Evolutionary conservation across 2,797 vertebrate species (phyloP).

Genomic region (Limnodromus scolopaceus): DNA sequence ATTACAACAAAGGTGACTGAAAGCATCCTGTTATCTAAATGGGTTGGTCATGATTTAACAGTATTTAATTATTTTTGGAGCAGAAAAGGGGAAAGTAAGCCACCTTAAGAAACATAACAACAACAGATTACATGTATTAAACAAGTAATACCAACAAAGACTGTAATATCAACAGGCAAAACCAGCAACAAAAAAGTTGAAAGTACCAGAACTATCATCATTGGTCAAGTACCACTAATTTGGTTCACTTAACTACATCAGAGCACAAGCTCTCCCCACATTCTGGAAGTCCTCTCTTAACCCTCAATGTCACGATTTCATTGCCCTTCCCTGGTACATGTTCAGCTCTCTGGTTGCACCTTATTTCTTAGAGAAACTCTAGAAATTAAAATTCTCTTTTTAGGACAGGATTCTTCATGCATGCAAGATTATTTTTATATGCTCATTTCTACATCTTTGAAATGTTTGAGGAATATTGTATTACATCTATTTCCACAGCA

Average conservation of each 20-base stretch:
- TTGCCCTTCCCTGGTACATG: not conserved
- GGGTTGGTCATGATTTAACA: not conserved
- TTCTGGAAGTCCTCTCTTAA: not conserved
- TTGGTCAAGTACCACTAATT: not conserved
- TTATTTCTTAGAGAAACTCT: not conserved
- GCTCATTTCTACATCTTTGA: not conserved
- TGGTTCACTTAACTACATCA: not conserved
- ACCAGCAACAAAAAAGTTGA: not conserved
- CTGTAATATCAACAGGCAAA: not conserved
- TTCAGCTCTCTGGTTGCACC: not conserved
- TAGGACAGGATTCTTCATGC: not conserved
- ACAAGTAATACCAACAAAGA: not conserved
- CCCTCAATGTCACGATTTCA: not conserved
- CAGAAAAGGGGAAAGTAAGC: not conserved
- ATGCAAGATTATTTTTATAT: not conserved
- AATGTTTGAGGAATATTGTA: not conserved
- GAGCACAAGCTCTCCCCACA: not conserved
- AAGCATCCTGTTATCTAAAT: not conserved
- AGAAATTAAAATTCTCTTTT: not conserved
- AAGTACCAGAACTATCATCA: not conserved
- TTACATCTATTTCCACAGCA: not conserved
- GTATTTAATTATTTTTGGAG: not conserved
- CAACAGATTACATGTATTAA: not conserved
- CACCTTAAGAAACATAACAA: not conserved
- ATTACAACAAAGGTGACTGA: not conserved